Evolutionary conservation across 1,140 invertebrate genomes (phyloP), one percentile per base, ranked within the genome.

Genomic region (Drosophila pandora): DNA sequence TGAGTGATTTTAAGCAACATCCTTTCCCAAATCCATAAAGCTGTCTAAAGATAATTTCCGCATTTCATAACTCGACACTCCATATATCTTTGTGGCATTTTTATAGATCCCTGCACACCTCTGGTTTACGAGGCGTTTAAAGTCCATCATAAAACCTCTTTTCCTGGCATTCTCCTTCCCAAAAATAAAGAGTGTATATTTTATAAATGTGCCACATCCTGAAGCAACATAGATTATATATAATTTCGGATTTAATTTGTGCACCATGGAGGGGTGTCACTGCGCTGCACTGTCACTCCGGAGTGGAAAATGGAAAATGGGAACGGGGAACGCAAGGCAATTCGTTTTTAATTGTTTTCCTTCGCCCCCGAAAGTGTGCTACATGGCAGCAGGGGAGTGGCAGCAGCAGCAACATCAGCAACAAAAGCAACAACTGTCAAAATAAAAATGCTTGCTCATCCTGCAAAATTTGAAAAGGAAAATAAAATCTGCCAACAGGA

Each of bases 301-400:
- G 7, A 13, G 13, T 21, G 34, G 28, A 7, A 32, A 47, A 55
- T 41, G 37, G 28, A 25, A 34, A 53, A 53, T 25, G 30, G n/a
- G 41, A 54, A 54, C 4, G 25, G 49, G 52, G 57, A 73, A 28
- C 64, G 58, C 57, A 59, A 67, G 80, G 76, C 71, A 84, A 84
- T 84, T 79, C 65, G 50, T 73, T 78, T 82, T 85, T 85, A 88
- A 85, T 85, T 85, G 82, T 85, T 87, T 84, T 81, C 50, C 60
- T 75, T 58, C 22, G 25, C 48, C 63, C 57, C 53, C 21, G 10
- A 48, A 72, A 72, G 62, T 76, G 55, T 69, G 7, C 12, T 5
- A 32, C 45, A 56, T 32, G 25, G 13, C 7, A 41, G 37, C 39
- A 13, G 39, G 34, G 37, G 55, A 45, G 32, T 45, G 52, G 34